Percentiles rank a stretch among this genome's conserved stretches.
These are phyloP conservation scores for Acanthurus leucopareius DNA, from an alignment of 2,797 vertebrate genomes.

Conservation along the genomic window DNA sequence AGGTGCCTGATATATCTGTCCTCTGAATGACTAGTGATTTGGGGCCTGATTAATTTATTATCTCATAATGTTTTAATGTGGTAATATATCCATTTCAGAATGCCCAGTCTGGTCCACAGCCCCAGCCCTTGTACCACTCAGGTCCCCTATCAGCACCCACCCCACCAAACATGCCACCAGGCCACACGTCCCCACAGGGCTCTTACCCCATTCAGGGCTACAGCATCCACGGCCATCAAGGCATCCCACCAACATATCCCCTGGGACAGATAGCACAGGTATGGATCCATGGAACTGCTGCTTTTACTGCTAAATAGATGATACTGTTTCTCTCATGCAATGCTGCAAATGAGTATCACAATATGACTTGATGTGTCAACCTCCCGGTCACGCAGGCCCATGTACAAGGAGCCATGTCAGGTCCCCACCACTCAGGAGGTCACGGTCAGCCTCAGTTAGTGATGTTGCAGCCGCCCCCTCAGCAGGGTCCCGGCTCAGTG, in stretches of 20 bases:
- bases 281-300: conserved; percentile 2
- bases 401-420: conserved; percentile 89
- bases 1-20: not conserved
- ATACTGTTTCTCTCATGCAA: not conserved
- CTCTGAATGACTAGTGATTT: not conserved
- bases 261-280: conserved; percentile 87
- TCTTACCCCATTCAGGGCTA: conserved; percentile 91
- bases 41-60: not conserved
- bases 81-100: conserved; percentile 78
- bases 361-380: not conserved
- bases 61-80: not conserved
- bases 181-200: conserved; percentile 93
- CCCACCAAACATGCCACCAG: conserved; percentile 92
- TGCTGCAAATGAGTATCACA: not conserved
- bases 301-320: not conserved
- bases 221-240: conserved; percentile 91
- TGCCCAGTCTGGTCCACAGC: conserved; percentile 89
- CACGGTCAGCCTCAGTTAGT: conserved; percentile 91
- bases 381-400: conserved; percentile 84
- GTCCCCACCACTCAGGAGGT: conserved; percentile 90
- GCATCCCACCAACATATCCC: conserved; percentile 88
- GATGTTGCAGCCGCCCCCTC: conserved; percentile 89
- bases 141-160: conserved; percentile 90
- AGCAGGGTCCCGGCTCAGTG: conserved; percentile 91
- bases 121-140: conserved; percentile 92